Conservation (phyloP, 2,888 invertebrate genomes). For the Scaeva pyrastri region DNA sequence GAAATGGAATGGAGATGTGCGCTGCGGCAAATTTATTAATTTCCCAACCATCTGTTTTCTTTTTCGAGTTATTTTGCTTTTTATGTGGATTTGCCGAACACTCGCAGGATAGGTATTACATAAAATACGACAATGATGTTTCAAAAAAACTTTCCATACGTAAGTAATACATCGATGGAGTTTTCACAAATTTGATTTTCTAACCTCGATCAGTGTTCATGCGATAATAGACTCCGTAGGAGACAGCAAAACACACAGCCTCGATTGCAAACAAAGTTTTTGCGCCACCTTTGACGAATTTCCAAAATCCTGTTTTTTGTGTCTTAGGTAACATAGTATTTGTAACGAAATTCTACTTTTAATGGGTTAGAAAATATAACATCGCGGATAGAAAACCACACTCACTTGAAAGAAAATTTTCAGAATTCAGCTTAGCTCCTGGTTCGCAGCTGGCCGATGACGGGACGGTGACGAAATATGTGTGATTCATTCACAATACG, state of each 20-base stretch:
- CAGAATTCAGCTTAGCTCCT: neutral
- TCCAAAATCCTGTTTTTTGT: constrained; percentile 86
- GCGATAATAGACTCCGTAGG: constrained; percentile 88
- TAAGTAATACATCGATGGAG: constrained; percentile 17
- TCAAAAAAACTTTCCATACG: neutral
- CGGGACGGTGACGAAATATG: constrained; percentile 27
- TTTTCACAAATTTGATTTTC: constrained; percentile 65
- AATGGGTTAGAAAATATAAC: neutral
- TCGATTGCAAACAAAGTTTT: constrained; percentile 87
- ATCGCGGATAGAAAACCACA: constrained; percentile 27
- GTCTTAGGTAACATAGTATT: constrained; percentile 87
- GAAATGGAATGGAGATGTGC: neutral
- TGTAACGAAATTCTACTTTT: neutral
- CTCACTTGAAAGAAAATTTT: constrained; percentile 24
- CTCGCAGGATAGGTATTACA: constrained; percentile 30
- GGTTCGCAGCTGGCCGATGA: neutral
- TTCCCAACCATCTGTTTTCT: constrained; percentile 57
- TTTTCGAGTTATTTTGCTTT: neutral
- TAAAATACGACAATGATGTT: constrained; percentile 28
- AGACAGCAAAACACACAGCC: constrained; percentile 85
- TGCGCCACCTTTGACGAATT: constrained; percentile 85
- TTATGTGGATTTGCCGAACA: constrained; percentile 12
- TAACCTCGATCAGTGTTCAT: constrained; percentile 90
- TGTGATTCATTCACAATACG: constrained; percentile 68
- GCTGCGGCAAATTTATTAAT: constrained; percentile 4